Evolutionary conservation across 1,140 invertebrate species (phyloP), one percentile per base, ranked within the genome.

Genomic region (Grapholita molesta): DNA sequence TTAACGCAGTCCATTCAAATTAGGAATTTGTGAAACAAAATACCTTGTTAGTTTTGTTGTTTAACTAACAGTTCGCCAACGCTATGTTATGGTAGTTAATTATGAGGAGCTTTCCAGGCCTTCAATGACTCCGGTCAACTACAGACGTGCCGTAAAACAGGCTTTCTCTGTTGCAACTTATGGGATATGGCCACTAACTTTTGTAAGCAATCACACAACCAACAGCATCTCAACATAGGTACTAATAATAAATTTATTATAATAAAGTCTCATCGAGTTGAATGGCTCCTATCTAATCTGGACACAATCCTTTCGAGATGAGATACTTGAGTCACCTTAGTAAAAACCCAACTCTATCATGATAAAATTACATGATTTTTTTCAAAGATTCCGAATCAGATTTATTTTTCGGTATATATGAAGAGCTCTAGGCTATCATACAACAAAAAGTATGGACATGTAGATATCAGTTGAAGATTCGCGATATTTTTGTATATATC

Each of bases 101-200:
- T 53, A 21, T 23, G 21, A 57, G 53, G 24, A 57, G 53, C 53
- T 57, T 57, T 57, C 53, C 53, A 24, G 53, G 53, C 53, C 24
- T 53, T 24, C 52, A 57, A 57, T 57, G 53, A 25, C 53, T 24
- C 21, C 53, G 53, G 24, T 57, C 53, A 57, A 28, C 28, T 57
- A 9, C 23, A 11, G 11, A 57, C 12, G 24, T 25, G 23, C 5
- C 11, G 24, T 57, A 57, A 25, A 7, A 30, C 38, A n/a, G 18
- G 24, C 24, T 57, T 57, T 57, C 53, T 57, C 53, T 57, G 23
- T n/a, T 28, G 23, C 53, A 12, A 25, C 21, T 24, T n/a, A 53
- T 53, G 52, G 18, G 15, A 53, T 7, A 53, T 53, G 18, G 5
- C 38, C 38, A 18, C n/a, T 42, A 18, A 42, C 38, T 42, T 42